These are phyloP conservation scores for Drosophila maculinotata DNA, from an alignment of 2,888 invertebrate species.

Conservation along the genomic window DNA sequence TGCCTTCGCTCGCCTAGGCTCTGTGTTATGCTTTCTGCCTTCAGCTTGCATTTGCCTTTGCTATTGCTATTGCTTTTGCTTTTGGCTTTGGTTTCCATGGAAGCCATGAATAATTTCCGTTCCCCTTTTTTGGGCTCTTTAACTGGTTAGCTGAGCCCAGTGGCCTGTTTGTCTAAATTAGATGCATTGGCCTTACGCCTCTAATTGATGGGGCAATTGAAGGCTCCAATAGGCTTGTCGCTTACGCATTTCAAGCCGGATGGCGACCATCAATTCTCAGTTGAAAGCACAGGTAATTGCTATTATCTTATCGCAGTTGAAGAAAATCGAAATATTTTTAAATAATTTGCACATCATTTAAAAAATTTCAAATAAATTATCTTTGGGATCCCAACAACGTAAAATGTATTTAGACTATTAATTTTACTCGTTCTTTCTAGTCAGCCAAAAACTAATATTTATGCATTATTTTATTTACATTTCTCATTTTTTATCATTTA, in stretches of 20 bases:
- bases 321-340: neutral
- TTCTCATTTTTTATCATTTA: too few relatives aligned
- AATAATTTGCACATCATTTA: neutral
- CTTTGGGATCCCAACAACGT: too few relatives aligned
- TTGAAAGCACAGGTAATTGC: constrained; percentile 15
- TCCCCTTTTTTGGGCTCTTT: constrained; percentile 26
- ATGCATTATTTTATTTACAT: too few relatives aligned
- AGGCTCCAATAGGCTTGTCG: constrained; percentile 28
- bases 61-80: constrained; percentile 13
- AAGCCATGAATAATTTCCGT: constrained; percentile 76
- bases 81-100: constrained; percentile 55
- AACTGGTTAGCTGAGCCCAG: constrained; percentile 19
- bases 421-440: too few relatives aligned
- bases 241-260: constrained; percentile 25
- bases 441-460: too few relatives aligned
- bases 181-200: constrained; percentile 46
- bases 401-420: too few relatives aligned
- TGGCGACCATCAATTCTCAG: constrained; percentile 33
- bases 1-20: constrained; percentile 16
- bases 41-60: constrained; percentile 10
- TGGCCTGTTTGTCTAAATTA: constrained; percentile 50
- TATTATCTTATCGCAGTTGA: neutral
- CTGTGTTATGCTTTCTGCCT: constrained; percentile 13
- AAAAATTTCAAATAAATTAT: neutral
- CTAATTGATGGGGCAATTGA: constrained; percentile 74